Evolutionary conservation across 2,113 vertebrate species (phyloP), one percentile per base, ranked within the genome.

Genomic region (Accipiter cooperii): DNA sequence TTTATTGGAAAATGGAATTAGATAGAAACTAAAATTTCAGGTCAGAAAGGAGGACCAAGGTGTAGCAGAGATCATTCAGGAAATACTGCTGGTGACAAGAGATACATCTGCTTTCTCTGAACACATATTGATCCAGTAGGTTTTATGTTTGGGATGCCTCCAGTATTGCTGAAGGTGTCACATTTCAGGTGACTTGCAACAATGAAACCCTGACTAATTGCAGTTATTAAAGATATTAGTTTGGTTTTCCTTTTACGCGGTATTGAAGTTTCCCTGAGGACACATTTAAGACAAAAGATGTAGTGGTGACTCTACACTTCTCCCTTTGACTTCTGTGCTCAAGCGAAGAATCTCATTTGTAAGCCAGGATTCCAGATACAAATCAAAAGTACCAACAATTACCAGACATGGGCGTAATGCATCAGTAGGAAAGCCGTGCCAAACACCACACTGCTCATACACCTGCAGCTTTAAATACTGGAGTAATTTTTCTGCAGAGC

Each of bases 171-270:
- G 60, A 84, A 87, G 28, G 69, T 79, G 52, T 57, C 73, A 84
- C 40, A 0, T 95, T 93, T 87, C 95, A 91, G 91, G 73, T 89
- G 92, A 94, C 47, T 89, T 84, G 34, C 69, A 95, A 87, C 76
- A 92, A 69, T n/a, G 70, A 91, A 95, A 87, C 58, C 54, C 80
- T 92, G 69, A 91, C 73, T 96, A 94, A 95, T 95, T 92, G 69
- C 36, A 34, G 77, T 89, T 95, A 87, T 95, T 94, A 95, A 82
- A 93, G 44, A 76, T 81, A 91, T 46, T 89, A 89, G 36, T 36
- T 94, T 70, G 75, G 21, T 88, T 93, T 77, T 88, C 52, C 54
- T 85, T 77, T 77, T 34, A 65, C 19, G 25, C 0, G 0, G 33
- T 38, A 77, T 24, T 83, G 69, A 70, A 87, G 49, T 76, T 85